A percentile compares a stretch with the other conserved stretches of the same genome.
Conservation (phyloP, 1,140 invertebrate genomes). For the Anastrepha obliqua region DNA sequence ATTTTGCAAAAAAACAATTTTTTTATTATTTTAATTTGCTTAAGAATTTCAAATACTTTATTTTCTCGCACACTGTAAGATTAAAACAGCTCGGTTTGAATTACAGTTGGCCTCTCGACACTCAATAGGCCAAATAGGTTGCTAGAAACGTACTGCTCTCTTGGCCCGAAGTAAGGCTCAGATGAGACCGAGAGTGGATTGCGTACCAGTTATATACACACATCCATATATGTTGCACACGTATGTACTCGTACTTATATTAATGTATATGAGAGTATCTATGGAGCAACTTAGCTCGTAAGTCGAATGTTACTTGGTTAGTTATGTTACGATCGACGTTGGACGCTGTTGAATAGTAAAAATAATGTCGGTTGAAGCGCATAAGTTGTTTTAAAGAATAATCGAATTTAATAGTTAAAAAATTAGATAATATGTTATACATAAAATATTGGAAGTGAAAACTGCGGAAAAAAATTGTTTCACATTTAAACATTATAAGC, state of each 20-base stretch:
- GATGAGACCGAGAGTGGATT: neutral
- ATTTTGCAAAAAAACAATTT: too few relatives aligned
- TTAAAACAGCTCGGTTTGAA: neutral
- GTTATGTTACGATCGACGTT: slow-evolving; percentile 32
- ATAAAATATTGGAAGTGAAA: neutral
- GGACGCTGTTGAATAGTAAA: neutral
- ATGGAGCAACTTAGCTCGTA: neutral
- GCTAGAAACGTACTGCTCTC: neutral
- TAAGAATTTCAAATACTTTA: too few relatives aligned
- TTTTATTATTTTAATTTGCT: too few relatives aligned
- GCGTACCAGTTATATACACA: neutral
- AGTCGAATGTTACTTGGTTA: slow-evolving; percentile 5
- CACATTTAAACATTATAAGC: neutral
- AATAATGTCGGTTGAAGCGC: neutral
- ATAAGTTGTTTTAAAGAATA: neutral
- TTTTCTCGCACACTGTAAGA: neutral
- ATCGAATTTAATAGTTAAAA: neutral
- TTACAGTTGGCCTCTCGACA: slow-evolving; percentile 31
- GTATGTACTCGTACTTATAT: neutral
- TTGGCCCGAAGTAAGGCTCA: slow-evolving; percentile 20
- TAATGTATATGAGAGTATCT: neutral
- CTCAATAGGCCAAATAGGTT: slow-evolving; percentile 41
- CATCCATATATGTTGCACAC: neutral
- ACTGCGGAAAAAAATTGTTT: neutral
- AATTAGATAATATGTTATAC: neutral